Base-by-base conservation (phyloP, 2,797 vertebrate species). In the Rhynchonycteris naso region DNA sequence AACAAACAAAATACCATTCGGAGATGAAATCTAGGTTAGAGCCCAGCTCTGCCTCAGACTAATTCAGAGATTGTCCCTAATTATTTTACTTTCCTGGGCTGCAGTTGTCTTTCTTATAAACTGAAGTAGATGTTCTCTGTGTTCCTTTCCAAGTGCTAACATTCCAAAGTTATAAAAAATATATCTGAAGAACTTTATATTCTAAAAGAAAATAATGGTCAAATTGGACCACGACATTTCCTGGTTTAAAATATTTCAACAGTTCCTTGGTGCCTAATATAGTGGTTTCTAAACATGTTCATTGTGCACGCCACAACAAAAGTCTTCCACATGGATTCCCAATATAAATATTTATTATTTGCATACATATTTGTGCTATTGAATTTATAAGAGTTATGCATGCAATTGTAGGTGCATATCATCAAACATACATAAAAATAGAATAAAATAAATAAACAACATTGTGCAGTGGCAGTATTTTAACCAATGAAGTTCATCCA, bases 211-310 rank as follows among this genome's bases (percentile, higher is more conserved):
- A 81, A 71, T 59, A 84, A 94, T 33, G 4, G 43, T 18, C n/a
- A 63, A 78, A 43, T 33, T 43, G 11, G 19, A 88, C 33, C 26
- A 43, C 9, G 22, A 58, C 28, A 80, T 63, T 90, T 94, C 74
- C 80, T 86, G 87, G 14, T 68, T 95, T 66, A 81, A 50, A 94
- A 90, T 71, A 26, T 38, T 78, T 81, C 65, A 93, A 63, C 5
- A 61, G 47, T 56, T 87, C 71, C 52, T 54, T 88, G 47, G 68
- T 61, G 59, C 54, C 47, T 88, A 71, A 87, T 12, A 7, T 18
- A 93, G 43, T 68, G 11, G 56, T 84, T 79, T 91, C 56, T 38
- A 65, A 75, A 91, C 35, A 63, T 80, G 61, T 38, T 85, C 30
- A 81, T 19, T 78, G 28, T 87, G 26, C 11, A 28, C 24, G 30